Evolutionary conservation across 2,113 vertebrate genomes (phyloP).

Genomic region (Clupea harengus): DNA sequence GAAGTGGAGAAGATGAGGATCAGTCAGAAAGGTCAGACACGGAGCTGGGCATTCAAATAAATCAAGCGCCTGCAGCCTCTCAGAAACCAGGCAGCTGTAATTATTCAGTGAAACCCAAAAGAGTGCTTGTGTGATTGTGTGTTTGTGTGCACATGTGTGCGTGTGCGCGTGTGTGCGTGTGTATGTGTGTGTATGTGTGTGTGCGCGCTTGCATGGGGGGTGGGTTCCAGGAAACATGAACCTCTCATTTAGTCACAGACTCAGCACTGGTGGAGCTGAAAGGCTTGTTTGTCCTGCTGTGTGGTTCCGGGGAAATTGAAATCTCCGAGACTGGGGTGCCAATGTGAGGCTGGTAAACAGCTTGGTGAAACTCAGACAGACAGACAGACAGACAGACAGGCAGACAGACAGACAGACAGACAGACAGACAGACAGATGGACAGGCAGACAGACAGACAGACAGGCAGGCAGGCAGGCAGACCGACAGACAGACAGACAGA

Average conservation of each 20-base stretch:
- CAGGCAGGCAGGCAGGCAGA: background rate
- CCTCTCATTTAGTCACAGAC: conserved; percentile 21
- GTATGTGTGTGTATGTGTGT: background rate
- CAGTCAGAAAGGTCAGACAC: background rate
- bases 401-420: background rate
- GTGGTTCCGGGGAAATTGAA: background rate
- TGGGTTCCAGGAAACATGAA: conserved; percentile 28
- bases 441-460: background rate
- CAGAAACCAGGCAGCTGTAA: too few species aligned
- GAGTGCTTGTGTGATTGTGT: background rate
- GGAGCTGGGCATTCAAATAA: background rate
- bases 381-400: background rate
- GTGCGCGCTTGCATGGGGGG: background rate
- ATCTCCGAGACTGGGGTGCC: background rate
- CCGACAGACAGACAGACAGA: background rate
- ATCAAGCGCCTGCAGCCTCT: background rate
- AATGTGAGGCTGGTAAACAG: background rate
- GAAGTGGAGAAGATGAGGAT: background rate
- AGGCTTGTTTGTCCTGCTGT: conserved; percentile 23
- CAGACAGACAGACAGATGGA: background rate
- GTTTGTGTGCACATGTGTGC: background rate
- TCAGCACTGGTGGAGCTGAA: conserved; percentile 19
- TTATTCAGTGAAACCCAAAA: background rate
- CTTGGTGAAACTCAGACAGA: background rate
- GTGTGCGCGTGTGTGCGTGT: background rate